Percentiles rank a stretch among this genome's conserved stretches.
These are phyloP conservation scores for Andrena chrysosceles DNA, from an alignment of 2,888 invertebrate genomes.

Conservation along the genomic window DNA sequence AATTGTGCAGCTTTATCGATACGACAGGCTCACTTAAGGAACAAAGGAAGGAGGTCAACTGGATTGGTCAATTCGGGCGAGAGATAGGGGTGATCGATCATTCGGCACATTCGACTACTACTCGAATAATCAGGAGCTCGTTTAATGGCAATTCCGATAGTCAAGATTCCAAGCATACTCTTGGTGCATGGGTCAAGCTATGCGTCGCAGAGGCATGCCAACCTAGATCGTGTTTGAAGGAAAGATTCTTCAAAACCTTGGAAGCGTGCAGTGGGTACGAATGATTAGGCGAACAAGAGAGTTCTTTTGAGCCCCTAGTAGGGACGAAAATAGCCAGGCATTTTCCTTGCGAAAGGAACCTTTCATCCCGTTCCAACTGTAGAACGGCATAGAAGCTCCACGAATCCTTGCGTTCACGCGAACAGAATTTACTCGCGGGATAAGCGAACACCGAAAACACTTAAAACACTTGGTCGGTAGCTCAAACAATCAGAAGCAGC, in stretches of 20 bases:
- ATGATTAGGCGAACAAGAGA: too few species aligned
- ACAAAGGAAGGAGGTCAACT: constrained; percentile 8
- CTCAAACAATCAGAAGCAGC: constrained; percentile 23
- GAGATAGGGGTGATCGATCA: constrained; percentile 14
- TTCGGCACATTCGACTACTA: constrained; percentile 7
- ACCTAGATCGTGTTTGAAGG: background rate
- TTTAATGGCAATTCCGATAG: constrained; percentile 39
- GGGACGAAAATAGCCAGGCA: too few species aligned
- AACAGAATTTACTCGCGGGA: background rate
- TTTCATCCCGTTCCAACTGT: background rate
- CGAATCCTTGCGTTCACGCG: background rate
- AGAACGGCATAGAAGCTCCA: background rate
- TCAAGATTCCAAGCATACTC: constrained; percentile 17
- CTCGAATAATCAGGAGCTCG: constrained; percentile 31
- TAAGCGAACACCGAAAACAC: constrained; percentile 18
- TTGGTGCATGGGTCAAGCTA: background rate
- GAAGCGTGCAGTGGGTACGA: too few species aligned
- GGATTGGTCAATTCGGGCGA: constrained; percentile 15
- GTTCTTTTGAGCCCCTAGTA: too few species aligned
- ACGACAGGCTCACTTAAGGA: background rate
- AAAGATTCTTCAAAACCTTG: too few species aligned
- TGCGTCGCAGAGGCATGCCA: background rate
- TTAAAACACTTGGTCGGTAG: constrained; percentile 13
- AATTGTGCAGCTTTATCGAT: background rate
- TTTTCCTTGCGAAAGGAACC: background rate